Conservation (phyloP, 2,797 vertebrate species). For the Neoniphon sammara region DNA sequence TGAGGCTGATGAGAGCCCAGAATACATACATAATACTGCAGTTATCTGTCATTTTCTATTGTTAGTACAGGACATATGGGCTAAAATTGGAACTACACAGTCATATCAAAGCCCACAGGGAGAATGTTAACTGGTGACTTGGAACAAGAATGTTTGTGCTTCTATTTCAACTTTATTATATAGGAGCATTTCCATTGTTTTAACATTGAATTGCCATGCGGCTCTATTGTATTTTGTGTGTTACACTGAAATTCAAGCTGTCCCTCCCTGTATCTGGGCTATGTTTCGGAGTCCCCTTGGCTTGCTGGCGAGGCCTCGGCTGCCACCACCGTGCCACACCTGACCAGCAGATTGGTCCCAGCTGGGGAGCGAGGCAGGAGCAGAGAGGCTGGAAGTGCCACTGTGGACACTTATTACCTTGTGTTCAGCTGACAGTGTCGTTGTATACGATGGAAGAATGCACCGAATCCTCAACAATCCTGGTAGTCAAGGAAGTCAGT, state of each 20-base stretch:
- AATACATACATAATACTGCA: not conserved
- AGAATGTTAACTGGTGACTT: not conserved
- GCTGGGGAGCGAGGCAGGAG: slow-evolving; percentile 64
- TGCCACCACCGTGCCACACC: slow-evolving; percentile 69
- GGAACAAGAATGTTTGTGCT: not conserved
- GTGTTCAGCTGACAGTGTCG: not conserved
- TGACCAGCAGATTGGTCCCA: slow-evolving; percentile 81
- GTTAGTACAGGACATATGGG: not conserved
- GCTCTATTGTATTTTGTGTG: slow-evolving; percentile 19
- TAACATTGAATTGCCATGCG: not conserved
- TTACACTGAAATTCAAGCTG: slow-evolving; percentile 35
- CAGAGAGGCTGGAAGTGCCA: slow-evolving; percentile 32
- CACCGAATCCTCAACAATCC: not conserved
- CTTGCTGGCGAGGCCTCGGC: slow-evolving; percentile 59
- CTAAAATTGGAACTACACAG: not conserved
- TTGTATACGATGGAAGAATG: slow-evolving; percentile 4
- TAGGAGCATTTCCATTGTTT: not conserved
- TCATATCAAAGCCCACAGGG: not conserved
- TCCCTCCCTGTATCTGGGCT: slow-evolving; percentile 31
- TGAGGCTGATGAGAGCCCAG: not conserved
- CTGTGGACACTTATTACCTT: not conserved
- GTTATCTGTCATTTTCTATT: not conserved
- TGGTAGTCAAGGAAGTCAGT: not conserved
- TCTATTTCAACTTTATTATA: not conserved
- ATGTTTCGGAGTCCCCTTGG: slow-evolving; percentile 49